These are phyloP conservation scores for Orthosia gracilis DNA, from an alignment of 2,888 invertebrate genomes.

Conservation along the genomic window DNA sequence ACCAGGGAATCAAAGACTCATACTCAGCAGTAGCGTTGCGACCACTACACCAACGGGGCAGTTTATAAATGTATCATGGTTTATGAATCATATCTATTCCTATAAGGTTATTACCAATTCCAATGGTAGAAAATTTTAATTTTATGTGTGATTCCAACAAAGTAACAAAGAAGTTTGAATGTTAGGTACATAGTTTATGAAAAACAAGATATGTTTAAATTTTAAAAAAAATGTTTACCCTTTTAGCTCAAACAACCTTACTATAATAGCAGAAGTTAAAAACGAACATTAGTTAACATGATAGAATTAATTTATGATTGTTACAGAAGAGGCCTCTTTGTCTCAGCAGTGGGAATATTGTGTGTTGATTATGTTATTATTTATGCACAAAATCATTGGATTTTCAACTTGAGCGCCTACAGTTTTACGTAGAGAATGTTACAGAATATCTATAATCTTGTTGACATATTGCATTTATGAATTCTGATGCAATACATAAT, in stretches of 20 bases:
- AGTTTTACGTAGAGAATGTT: not conserved
- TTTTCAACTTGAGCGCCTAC: slow-evolving; percentile 1
- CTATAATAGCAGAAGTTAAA: too few species aligned
- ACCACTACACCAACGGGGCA: too few species aligned
- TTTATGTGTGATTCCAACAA: not conserved
- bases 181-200: not conserved
- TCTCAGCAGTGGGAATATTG: too few species aligned
- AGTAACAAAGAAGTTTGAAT: not conserved
- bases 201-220: not conserved
- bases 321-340: too few species aligned
- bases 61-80: not conserved
- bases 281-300: too few species aligned
- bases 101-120: too few species aligned
- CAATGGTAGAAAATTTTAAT: not conserved
- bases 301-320: too few species aligned
- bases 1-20: too few species aligned
- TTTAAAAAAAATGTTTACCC: too few species aligned
- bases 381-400: not conserved
- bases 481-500: slow-evolving; percentile 49
- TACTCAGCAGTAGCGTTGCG: too few species aligned
- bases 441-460: not conserved
- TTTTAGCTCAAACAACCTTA: too few species aligned
- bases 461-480: slow-evolving; percentile 37
- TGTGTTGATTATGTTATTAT: too few species aligned
- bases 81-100: not conserved